phyloP scores from a whole-genome alignment of 2,888 invertebrate species.

The Agrochola litura region DNA sequence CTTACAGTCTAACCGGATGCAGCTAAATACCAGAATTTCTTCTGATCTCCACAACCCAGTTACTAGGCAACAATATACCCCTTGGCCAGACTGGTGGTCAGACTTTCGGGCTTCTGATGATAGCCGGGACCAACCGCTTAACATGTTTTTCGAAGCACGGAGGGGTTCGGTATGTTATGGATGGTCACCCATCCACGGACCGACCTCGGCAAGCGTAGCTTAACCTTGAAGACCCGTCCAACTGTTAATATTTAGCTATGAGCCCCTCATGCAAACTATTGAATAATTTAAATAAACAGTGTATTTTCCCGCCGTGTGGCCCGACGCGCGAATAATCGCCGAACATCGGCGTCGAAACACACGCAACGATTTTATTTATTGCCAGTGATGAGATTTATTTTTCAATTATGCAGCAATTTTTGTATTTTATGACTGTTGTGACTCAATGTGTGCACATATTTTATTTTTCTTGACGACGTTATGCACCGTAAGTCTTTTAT shows the following conservation, averaged over 20 bases:
- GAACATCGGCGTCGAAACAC: constrained; percentile 39
- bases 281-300: constrained; percentile 59
- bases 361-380: constrained; percentile 61
- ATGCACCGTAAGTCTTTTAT: constrained; percentile 14
- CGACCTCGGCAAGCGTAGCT: not conserved
- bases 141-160: not conserved
- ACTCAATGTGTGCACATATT: constrained; percentile 42
- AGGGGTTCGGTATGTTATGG: not conserved
- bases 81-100: not conserved
- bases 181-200: not conserved
- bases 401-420: constrained; percentile 65
- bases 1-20: not conserved
- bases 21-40: not conserved
- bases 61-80: not conserved
- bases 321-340: constrained; percentile 42
- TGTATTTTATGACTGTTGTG: constrained; percentile 59
- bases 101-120: not conserved
- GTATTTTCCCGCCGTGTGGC: constrained; percentile 57
- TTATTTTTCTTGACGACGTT: constrained; percentile 44
- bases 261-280: not conserved
- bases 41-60: too few relatives aligned
- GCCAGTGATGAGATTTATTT: constrained; percentile 57
- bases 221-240: not conserved
- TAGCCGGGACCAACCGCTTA: not conserved
- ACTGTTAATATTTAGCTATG: not conserved